Conservation (phyloP, 2,888 invertebrate species). For the Clusia tigrina region DNA sequence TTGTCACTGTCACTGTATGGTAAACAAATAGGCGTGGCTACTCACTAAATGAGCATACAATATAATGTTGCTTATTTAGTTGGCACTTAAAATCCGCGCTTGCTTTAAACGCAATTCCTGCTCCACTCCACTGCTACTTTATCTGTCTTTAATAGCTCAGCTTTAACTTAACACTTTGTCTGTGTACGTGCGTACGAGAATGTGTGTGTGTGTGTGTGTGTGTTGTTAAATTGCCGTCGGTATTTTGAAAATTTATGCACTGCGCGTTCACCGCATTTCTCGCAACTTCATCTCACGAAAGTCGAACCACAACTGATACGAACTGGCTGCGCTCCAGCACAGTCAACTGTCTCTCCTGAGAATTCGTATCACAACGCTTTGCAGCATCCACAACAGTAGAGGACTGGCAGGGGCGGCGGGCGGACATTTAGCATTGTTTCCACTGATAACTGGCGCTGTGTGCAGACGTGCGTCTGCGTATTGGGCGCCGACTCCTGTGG, state of each 20-base stretch:
- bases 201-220: neutral
- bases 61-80: no score
- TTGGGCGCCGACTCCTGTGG: neutral
- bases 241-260: neutral
- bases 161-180: no score
- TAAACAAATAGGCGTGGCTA: no score
- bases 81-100: neutral
- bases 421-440: no score
- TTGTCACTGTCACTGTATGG: no score
- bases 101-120: neutral
- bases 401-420: neutral
- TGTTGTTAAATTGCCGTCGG: neutral
- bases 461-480: slow-evolving; percentile 9
- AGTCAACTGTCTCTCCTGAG: slow-evolving; percentile 37
- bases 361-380: slow-evolving; percentile 44
- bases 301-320: slow-evolving; percentile 47
- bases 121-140: neutral
- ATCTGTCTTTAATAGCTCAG: no score
- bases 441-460: neutral
- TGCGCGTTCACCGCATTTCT: slow-evolving; percentile 30
- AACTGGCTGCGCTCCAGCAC: slow-evolving; percentile 16
- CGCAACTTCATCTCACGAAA: slow-evolving; percentile 50
- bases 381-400: slow-evolving; percentile 26
- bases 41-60: no score
- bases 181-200: no score